phyloP scores from a whole-genome alignment of 2,888 invertebrate species.

The Drosophila neotestacea region DNA sequence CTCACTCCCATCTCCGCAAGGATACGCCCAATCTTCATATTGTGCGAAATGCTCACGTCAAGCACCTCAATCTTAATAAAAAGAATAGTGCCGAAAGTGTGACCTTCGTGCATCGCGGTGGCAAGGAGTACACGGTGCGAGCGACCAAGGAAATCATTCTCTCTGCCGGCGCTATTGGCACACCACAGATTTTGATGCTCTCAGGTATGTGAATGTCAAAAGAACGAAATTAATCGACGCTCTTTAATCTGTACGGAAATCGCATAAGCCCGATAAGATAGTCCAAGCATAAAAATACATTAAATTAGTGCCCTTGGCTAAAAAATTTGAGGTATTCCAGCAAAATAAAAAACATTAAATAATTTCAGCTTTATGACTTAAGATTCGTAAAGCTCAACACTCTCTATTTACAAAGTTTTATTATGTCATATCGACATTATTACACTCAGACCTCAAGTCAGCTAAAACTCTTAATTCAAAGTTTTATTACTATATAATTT shows the following conservation, averaged over 20 bases:
- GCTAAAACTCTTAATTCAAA: too few relatives aligned
- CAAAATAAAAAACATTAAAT: too few relatives aligned
- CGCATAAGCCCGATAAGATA: slow-evolving; percentile 41
- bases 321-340: too few relatives aligned
- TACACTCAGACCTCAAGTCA: too few relatives aligned
- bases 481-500: too few relatives aligned
- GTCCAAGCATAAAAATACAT: slow-evolving; percentile 5
- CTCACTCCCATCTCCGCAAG: slow-evolving; percentile 89
- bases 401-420: too few relatives aligned
- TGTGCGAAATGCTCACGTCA: slow-evolving; percentile 87
- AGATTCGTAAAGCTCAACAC: too few relatives aligned
- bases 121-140: slow-evolving; percentile 84
- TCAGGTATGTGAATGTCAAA: slow-evolving; percentile 87
- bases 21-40: slow-evolving; percentile 87
- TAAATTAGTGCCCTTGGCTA: not conserved
- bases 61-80: slow-evolving; percentile 86
- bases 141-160: slow-evolving; percentile 94
- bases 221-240: slow-evolving; percentile 8
- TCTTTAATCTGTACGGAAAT: slow-evolving; percentile 31
- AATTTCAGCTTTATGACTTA: too few relatives aligned
- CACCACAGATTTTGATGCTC: slow-evolving; percentile 95
- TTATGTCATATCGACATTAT: too few relatives aligned
- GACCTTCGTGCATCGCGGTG: slow-evolving; percentile 85
- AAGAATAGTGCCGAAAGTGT: slow-evolving; percentile 86
- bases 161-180: slow-evolving; percentile 95